These are phyloP conservation scores for Daktulosphaira vitifoliae DNA, from an alignment of 1,140 invertebrate genomes.

Conservation along the genomic window DNA sequence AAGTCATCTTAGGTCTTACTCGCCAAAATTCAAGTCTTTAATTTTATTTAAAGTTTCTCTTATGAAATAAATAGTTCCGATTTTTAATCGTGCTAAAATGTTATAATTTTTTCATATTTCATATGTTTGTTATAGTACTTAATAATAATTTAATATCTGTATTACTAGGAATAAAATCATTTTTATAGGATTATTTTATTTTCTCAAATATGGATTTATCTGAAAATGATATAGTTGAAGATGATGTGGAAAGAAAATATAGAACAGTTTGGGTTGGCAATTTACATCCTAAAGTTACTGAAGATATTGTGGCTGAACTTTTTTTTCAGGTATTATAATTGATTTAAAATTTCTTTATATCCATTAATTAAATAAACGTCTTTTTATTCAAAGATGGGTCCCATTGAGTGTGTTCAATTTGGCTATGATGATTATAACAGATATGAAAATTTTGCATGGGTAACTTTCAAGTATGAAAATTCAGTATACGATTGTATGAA, in stretches of 20 bases:
- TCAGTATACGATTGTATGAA: slow-evolving; percentile 21
- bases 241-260: neutral
- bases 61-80: too few species aligned
- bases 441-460: slow-evolving; percentile 13
- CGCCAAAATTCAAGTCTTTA: too few species aligned
- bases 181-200: too few species aligned
- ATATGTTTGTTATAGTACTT: too few species aligned
- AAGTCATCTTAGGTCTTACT: too few species aligned
- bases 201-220: neutral
- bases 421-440: neutral
- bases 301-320: neutral
- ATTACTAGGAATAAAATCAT: too few species aligned
- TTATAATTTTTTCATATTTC: too few species aligned
- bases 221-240: neutral
- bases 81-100: too few species aligned
- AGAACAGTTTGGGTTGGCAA: slow-evolving; percentile 18
- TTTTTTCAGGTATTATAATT: slow-evolving; percentile 24
- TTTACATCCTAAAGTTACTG: slow-evolving; percentile 9
- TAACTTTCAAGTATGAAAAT: slow-evolving; percentile 9
- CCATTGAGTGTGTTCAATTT: slow-evolving; percentile 18
- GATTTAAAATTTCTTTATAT: neutral
- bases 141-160: too few species aligned
- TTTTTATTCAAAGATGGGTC: slow-evolving; percentile 3
- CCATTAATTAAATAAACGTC: too few species aligned
- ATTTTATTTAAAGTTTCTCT: too few species aligned